phyloP scores from a whole-genome alignment of 2,797 vertebrate species.

The Ibycter americanus region DNA sequence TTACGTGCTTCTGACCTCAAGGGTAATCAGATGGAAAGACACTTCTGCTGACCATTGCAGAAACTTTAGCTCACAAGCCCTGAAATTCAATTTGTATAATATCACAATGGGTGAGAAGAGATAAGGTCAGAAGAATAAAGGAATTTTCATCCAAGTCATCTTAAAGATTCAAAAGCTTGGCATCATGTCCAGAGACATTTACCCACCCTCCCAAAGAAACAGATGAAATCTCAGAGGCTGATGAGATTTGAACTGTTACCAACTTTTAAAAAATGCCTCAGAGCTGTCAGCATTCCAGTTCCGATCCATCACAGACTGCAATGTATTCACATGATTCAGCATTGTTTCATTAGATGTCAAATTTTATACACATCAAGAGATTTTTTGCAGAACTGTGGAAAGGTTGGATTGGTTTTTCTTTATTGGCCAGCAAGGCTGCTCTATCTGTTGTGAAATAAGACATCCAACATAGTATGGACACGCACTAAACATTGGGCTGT shows the following conservation, averaged over 20 bases:
- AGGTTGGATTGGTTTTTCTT: background rate
- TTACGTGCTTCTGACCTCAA: conserved; percentile 27
- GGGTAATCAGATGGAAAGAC: conserved; percentile 41
- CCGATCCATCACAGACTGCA: background rate
- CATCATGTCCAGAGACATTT: conserved; percentile 13
- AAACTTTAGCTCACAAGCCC: background rate
- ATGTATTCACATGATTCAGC: background rate
- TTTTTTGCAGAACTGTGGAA: background rate
- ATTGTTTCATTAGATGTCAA: background rate
- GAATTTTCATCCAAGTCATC: conserved; percentile 3
- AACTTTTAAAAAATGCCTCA: conserved; percentile 15
- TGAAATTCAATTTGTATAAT: conserved; percentile 38
- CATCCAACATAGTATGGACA: accelerated
- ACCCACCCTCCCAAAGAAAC: conserved; percentile 30
- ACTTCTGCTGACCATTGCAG: conserved; percentile 39
- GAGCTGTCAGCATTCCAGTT: conserved; percentile 24
- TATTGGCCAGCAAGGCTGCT: background rate
- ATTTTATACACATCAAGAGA: background rate
- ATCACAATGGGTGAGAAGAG: background rate
- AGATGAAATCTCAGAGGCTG: conserved; percentile 44
- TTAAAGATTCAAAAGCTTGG: conserved; percentile 23
- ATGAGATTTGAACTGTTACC: conserved; percentile 32
- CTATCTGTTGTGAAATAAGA: background rate
- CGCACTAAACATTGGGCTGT: background rate
- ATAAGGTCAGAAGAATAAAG: conserved; percentile 3